Evolutionary conservation across 2,113 vertebrate species (phyloP).

Genomic region (Todiramphus chloris): DNA sequence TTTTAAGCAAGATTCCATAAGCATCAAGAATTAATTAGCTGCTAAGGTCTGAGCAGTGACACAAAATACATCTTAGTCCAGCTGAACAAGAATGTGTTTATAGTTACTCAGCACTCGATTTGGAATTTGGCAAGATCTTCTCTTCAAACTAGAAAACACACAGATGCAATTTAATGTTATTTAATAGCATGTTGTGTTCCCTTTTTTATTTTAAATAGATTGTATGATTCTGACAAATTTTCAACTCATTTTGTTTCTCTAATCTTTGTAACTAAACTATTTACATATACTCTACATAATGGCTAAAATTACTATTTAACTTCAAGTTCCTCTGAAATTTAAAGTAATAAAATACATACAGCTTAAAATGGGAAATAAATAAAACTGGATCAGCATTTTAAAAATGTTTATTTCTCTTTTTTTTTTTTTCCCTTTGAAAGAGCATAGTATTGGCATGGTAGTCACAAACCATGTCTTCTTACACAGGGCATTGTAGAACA

Average conservation of each 20-base stretch:
- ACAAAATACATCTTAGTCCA: background rate
- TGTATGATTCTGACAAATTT: slow-evolving; percentile 1
- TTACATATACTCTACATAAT: background rate
- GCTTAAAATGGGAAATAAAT: background rate
- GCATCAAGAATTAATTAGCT: background rate
- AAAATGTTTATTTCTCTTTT: background rate
- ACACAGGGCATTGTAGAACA: background rate
- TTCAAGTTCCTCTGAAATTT: background rate
- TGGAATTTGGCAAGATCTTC: slow-evolving; percentile 26
- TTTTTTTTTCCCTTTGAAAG: background rate
- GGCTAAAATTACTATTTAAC: slow-evolving; percentile 19
- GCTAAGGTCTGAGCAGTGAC: background rate
- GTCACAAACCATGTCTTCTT: background rate
- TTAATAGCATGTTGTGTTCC: slow-evolving; percentile 1
- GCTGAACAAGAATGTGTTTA: background rate
- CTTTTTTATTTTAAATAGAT: slow-evolving; percentile 43
- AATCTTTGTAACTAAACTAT: slow-evolving; percentile 21
- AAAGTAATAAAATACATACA: background rate
- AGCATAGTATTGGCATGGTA: background rate
- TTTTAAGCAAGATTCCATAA: background rate
- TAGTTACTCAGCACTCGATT: background rate
- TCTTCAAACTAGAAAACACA: slow-evolving; percentile 13
- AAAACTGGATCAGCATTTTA: background rate
- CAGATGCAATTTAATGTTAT: slow-evolving; percentile 27
- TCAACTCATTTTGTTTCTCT: slow-evolving; percentile 1